Evolutionary conservation across 2,888 invertebrate species (phyloP).

Genomic region (Teinopalpus imperialis): DNA sequence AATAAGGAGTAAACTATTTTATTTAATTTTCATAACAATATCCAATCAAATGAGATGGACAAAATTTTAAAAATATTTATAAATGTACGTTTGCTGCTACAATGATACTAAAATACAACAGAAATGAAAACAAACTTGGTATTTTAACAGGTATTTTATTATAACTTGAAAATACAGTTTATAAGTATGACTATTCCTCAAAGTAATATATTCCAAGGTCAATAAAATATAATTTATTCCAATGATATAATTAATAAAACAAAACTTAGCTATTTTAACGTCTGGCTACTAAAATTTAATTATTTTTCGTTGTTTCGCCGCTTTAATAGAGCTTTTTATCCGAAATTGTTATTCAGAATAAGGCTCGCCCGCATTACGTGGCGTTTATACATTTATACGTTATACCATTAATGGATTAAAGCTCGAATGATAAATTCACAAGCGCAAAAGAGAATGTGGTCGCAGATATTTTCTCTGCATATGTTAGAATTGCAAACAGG

Average conservation of each 20-base stretch:
- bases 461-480: constrained; percentile 20
- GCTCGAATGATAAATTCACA: constrained; percentile 26
- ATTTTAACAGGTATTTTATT: no score
- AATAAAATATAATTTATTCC: constrained; percentile 2
- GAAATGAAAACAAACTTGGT: no score
- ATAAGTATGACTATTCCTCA: no score
- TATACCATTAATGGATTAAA: constrained; percentile 27
- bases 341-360: constrained; percentile 20
- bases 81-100: no score
- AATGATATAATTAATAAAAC: constrained; percentile 4
- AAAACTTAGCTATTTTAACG: constrained; percentile 6
- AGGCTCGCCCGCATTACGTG: constrained; percentile 22
- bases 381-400: constrained; percentile 22
- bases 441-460: constrained; percentile 25
- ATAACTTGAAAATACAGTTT: no score
- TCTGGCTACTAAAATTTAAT: constrained; percentile 8
- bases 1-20: no score
- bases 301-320: constrained; percentile 10
- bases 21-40: no score
- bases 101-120: not conserved
- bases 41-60: no score
- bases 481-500: constrained; percentile 22
- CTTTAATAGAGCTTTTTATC: constrained; percentile 19
- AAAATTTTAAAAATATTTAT: no score
- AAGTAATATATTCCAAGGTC: not conserved